phyloP scores from a whole-genome alignment of 2,888 invertebrate species.

The Psococerastis gibbosa region DNA sequence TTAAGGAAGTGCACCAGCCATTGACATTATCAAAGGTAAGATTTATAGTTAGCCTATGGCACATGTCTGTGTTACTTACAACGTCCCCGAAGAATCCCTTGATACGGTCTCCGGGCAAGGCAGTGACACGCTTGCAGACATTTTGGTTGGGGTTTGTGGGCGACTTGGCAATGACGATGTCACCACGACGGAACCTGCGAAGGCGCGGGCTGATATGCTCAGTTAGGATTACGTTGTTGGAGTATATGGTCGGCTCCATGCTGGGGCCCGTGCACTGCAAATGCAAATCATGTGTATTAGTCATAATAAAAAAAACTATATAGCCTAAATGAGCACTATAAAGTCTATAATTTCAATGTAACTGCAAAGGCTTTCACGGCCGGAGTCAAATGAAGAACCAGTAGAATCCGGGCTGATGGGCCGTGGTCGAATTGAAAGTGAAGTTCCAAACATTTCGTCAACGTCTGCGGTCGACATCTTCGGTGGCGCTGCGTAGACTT shows the following conservation, averaged over 20 bases:
- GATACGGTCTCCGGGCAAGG: conserved; percentile 55
- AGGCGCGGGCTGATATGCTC: conserved; percentile 56
- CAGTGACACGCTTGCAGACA: conserved; percentile 70
- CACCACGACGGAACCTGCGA: conserved; percentile 47
- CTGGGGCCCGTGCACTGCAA: conserved; percentile 77
- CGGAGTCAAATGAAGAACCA: too few species aligned
- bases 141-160: conserved; percentile 61
- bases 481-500: too few species aligned
- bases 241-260: conserved; percentile 77
- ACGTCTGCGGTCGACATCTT: too few species aligned
- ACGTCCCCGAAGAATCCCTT: conserved; percentile 20
- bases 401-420: too few species aligned
- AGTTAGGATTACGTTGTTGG: conserved; percentile 62
- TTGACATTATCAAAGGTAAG: too few species aligned
- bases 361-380: too few species aligned
- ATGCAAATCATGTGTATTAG: conserved; percentile 14
- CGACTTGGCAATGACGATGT: conserved; percentile 67
- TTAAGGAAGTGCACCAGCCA: too few species aligned
- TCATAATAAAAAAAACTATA: conserved; percentile 5
- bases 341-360: too few species aligned
- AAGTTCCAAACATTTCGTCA: too few species aligned
- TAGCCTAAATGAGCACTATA: not conserved
- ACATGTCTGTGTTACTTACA: too few species aligned
- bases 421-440: too few species aligned
- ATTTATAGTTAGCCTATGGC: too few species aligned